phyloP scores from a whole-genome alignment of 2,888 invertebrate species.

The Lepidocyrtoides sp. region DNA sequence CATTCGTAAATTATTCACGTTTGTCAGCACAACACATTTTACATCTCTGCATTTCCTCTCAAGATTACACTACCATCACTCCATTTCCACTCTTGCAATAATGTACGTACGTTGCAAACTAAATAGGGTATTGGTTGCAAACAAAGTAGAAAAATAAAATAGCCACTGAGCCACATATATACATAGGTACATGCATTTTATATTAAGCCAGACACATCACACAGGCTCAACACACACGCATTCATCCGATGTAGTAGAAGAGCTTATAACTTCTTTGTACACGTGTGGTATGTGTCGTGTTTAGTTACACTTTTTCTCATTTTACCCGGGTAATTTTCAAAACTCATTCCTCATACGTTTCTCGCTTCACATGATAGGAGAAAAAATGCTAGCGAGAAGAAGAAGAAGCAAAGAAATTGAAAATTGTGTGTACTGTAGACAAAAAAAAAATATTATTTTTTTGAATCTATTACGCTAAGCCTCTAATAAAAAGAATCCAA shows the following conservation, averaged over 20 bases:
- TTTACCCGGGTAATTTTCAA: constrained; percentile 8
- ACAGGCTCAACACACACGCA: neutral
- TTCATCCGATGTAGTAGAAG: too few relatives aligned
- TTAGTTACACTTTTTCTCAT: constrained; percentile 21
- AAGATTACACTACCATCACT: constrained; percentile 49
- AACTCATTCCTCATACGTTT: constrained; percentile 7
- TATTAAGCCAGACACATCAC: neutral
- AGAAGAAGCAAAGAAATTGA: neutral
- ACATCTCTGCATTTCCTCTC: constrained; percentile 60
- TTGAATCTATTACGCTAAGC: constrained; percentile 62
- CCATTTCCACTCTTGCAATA: neutral
- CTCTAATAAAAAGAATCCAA: constrained; percentile 20
- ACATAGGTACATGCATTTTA: constrained; percentile 11
- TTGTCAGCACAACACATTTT: constrained; percentile 70
- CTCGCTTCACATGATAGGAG: neutral
- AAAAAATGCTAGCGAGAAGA: neutral
- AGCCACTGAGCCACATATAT: neutral
- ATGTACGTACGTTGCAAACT: neutral
- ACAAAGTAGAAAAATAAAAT: constrained; percentile 20
- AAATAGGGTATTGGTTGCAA: constrained; percentile 4
- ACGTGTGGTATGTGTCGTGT: neutral
- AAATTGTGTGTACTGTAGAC: too few relatives aligned
- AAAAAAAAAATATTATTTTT: neutral
- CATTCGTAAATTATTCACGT: constrained; percentile 66
- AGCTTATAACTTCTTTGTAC: too few relatives aligned